phyloP scores from a whole-genome alignment of 2,888 invertebrate species.

The Petrolisthes manimaculis region DNA sequence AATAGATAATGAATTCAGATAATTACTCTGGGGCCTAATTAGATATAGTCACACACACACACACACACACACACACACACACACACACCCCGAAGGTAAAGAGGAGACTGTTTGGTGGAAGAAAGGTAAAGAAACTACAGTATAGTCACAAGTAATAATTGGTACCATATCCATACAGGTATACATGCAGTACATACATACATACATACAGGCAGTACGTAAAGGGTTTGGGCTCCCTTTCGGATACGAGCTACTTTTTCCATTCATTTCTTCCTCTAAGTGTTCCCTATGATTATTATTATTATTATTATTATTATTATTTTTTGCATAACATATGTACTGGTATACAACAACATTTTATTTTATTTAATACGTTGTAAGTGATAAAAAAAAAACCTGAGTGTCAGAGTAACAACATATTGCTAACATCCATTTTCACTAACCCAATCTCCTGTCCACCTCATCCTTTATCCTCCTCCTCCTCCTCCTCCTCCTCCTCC shows the following conservation, averaged over 20 bases:
- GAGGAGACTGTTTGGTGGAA: background rate
- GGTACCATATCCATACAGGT: no score
- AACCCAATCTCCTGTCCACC: background rate
- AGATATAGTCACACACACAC: background rate
- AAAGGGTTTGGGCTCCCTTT: no score
- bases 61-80: slow-evolving; percentile 26
- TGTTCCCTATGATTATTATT: background rate
- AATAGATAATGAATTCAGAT: slow-evolving; percentile 16
- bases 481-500: background rate
- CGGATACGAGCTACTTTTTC: background rate
- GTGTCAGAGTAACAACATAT: no score
- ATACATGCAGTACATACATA: no score
- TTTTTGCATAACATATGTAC: background rate
- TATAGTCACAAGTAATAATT: no score
- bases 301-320: background rate
- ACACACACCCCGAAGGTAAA: slow-evolving; percentile 12
- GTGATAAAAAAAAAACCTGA: background rate
- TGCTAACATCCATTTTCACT: background rate
- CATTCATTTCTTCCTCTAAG: background rate
- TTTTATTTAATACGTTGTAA: background rate
- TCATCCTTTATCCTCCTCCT: background rate
- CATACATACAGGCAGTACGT: no score
- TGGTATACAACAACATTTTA: background rate
- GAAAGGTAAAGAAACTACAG: no score
- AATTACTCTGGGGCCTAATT: background rate